Percentiles rank a stretch among this genome's conserved stretches.
These are phyloP conservation scores for Chondrosia reniformis DNA, from an alignment of 37 sponge, comb jelly and placozoan genomes.

Conservation along the genomic window DNA sequence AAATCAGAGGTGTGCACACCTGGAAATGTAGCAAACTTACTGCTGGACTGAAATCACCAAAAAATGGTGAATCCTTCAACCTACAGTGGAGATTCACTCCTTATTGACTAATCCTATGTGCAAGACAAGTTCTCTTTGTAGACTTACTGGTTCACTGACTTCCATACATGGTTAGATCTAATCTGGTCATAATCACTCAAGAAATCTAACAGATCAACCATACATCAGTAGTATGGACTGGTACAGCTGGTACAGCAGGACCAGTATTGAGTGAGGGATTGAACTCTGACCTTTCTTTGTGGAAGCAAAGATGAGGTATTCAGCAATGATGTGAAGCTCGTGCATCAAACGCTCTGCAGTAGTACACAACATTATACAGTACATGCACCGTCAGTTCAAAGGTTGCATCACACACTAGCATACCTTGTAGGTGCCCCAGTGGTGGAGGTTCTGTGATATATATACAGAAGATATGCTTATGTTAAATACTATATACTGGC, in stretches of 20 bases:
- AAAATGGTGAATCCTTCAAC: conserved; percentile 1
- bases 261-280: no score
- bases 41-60: not conserved
- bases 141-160: conserved; percentile 41
- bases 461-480: not conserved
- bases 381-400: not conserved
- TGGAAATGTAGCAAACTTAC: not conserved
- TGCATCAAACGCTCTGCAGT: conserved; percentile 42
- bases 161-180: conserved; percentile 52
- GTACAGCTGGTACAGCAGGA: no score
- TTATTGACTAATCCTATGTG: no score
- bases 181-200: conserved; percentile 67
- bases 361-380: no score
- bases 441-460: conserved; percentile 35
- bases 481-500: no score
- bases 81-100: not conserved
- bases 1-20: no score
- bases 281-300: no score
- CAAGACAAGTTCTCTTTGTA: no score
- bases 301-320: no score
- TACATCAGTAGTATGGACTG: not conserved
- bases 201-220: conserved; percentile 25
- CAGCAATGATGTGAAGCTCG: conserved; percentile 48
- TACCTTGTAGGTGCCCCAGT: conserved; percentile 52
- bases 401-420: not conserved